Percentiles rank a stretch among this genome's conserved stretches.
phyloP scores from a whole-genome alignment of 2,113 vertebrate species.

The Lepus europaeus region DNA sequence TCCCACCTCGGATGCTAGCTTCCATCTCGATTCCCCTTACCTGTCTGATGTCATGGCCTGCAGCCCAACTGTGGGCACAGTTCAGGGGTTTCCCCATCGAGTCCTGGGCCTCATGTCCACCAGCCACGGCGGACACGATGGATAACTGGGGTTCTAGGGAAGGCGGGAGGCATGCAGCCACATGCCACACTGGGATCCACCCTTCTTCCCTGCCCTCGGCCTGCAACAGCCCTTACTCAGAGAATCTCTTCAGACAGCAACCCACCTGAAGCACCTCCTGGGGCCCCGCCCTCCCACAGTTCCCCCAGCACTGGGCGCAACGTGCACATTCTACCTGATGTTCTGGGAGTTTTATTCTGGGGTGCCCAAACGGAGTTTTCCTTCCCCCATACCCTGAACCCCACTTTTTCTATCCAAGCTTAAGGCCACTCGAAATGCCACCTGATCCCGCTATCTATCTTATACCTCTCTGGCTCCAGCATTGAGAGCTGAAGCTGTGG shows the following conservation, averaged over 20 bases:
- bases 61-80: constrained; percentile 2
- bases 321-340: not conserved
- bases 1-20: not conserved
- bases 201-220: not conserved
- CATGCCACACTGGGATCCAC: not conserved
- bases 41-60: not conserved
- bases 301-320: not conserved
- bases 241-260: not conserved
- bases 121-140: not conserved
- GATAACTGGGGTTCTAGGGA: not conserved
- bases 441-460: not conserved
- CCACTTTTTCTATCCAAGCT: not conserved
- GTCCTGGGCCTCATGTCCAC: not conserved
- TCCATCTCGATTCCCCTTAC: not conserved
- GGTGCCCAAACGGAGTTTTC: not conserved
- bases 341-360: not conserved
- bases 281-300: not conserved
- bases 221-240: not conserved
- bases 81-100: not conserved
- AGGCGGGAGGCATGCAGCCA: not conserved
- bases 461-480: not conserved
- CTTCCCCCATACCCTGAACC: not conserved
- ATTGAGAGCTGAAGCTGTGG: not conserved
- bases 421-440: not conserved
- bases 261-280: not conserved